Percentiles rank a stretch among this genome's conserved stretches.
Conservation (phyloP, 2,888 invertebrate genomes). For the Leptopilina myrica region DNA sequence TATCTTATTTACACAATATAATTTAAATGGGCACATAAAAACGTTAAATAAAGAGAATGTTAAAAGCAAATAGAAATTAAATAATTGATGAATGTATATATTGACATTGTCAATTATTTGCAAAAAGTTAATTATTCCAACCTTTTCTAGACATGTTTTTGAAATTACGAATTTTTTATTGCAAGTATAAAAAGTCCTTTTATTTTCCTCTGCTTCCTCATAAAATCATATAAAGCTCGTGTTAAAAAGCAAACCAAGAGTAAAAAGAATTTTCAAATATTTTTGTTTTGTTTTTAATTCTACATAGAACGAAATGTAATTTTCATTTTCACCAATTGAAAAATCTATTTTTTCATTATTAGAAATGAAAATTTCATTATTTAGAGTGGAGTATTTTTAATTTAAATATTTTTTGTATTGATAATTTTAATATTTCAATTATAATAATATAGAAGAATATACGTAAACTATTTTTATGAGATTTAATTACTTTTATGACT, state of each 20-base stretch:
- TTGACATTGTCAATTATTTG: too few relatives aligned
- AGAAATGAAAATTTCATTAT: too few relatives aligned
- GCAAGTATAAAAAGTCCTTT: not conserved
- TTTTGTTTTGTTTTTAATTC: not conserved
- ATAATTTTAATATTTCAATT: too few relatives aligned
- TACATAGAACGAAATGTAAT: not conserved
- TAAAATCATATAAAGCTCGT: not conserved
- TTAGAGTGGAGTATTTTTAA: too few relatives aligned
- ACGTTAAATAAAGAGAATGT: too few relatives aligned
- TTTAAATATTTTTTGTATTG: too few relatives aligned
- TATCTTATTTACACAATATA: not conserved
- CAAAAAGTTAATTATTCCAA: too few relatives aligned
- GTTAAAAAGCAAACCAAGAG: not conserved
- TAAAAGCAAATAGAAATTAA: too few relatives aligned
- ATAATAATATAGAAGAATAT: not conserved
- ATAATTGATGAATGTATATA: too few relatives aligned
- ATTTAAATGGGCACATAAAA: not conserved
- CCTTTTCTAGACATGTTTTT: not conserved
- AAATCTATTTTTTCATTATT: not conserved
- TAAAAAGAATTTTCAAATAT: not conserved
- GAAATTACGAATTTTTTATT: not conserved
- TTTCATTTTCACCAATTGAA: not conserved
- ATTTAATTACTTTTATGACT: slow-evolving; percentile 4
- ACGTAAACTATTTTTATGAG: not conserved
- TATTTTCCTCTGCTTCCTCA: not conserved